Evolutionary conservation across 2,888 invertebrate species (phyloP), one percentile per base, ranked within the genome.

Genomic region (Cephonodes hylas): DNA sequence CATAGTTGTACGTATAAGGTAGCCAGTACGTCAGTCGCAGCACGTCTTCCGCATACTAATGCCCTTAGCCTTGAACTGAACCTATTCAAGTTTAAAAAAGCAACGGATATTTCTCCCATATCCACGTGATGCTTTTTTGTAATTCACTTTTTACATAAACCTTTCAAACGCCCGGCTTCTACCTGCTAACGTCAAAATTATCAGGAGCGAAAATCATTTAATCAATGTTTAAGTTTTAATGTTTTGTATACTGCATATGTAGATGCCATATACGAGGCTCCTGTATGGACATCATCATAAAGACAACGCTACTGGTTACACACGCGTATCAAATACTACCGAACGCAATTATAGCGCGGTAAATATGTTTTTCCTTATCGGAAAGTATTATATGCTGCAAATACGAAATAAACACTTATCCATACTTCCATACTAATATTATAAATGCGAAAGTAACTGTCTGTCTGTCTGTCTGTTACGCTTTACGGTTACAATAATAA

Each of bases 21-120:
- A 53, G n/a, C 38, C 20, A 3, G 34, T 15, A 53, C 27, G 38
- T 59, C 31, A 23, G 48, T 59, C 59, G 23, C 77, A 78, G 79
- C 73, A 70, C 70, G 80, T 77, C 78, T 80, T 81, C 81, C 80
- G 89, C 88, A 90, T 89, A 89, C 81, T 80, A 88, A 90, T 89
- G 77, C 72, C 76, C 77, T 78, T 83, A 75, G 75, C 87, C 87
- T 89, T 88, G 85, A 85, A 80, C 72, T 63, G 58, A 64, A 66
- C 66, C 65, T 63, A 58, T 38, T 34, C 53, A 34, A 60, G 25
- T 58, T 64, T 64, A 62, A 61, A 63, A 58, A 64, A 68, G 62
- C 69, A 65, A 70, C 69, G 65, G 66, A 63, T 68, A 66, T 64
- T 66, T 67, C 58, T 46, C 58, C 38, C n/a, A 38, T 58, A 10